Conservation (phyloP, 2,113 vertebrate species). For the Sturnus vulgaris region DNA sequence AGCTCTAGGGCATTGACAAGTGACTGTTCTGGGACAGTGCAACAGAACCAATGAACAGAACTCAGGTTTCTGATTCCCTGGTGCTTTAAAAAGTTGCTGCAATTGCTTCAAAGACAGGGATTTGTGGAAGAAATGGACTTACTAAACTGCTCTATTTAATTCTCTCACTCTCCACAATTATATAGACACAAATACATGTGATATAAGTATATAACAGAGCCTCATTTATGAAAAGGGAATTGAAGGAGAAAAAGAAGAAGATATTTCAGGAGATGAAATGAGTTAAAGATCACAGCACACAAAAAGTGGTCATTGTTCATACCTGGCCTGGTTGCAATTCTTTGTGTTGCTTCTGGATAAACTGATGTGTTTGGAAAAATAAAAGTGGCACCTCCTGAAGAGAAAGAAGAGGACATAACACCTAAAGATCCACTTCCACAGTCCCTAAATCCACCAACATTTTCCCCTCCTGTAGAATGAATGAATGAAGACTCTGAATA, state of each 20-base stretch:
- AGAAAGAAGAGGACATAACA: slow-evolving; percentile 70
- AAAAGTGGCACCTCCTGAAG: slow-evolving; percentile 86
- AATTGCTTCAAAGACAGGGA: background rate
- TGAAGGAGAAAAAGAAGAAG: background rate
- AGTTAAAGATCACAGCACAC: background rate
- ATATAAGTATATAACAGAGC: background rate
- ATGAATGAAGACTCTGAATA: background rate
- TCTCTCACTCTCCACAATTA: background rate
- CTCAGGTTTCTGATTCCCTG: background rate
- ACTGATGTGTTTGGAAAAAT: slow-evolving; percentile 87
- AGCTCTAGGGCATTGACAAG: background rate
- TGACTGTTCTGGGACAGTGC: background rate
- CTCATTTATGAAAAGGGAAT: background rate
- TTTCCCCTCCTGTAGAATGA: background rate
- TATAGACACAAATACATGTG: background rate
- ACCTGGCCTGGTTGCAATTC: slow-evolving; percentile 85
- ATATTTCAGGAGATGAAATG: background rate
- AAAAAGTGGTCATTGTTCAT: slow-evolving; percentile 15
- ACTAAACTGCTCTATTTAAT: background rate
- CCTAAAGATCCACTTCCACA: slow-evolving; percentile 35
- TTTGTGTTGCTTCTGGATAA: slow-evolving; percentile 83
- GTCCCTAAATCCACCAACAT: background rate
- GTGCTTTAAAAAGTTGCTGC: background rate
- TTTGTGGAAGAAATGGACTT: background rate
- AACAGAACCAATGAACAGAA: background rate